Evolutionary conservation across 2,113 vertebrate genomes (phyloP).

Genomic region (human): DNA sequence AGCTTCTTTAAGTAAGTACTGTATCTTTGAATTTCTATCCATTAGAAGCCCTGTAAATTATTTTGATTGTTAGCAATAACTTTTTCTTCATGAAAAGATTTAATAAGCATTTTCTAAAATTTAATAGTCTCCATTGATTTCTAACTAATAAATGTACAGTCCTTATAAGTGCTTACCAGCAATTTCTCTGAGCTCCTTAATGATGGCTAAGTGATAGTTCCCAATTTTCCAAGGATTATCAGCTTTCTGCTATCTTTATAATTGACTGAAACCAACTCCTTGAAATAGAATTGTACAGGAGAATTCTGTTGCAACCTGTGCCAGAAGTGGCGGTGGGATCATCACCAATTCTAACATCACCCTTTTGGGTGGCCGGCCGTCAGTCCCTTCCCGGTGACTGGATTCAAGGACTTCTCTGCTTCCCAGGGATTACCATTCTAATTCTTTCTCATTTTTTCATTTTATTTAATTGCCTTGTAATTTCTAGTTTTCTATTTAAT

Average conservation of each 20-base stretch:
- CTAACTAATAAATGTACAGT: slow-evolving; percentile 41
- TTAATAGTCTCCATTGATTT: background rate
- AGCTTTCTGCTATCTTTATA: slow-evolving; percentile 49
- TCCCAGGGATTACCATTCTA: background rate
- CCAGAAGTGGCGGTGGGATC: accelerated
- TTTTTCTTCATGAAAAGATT: slow-evolving; percentile 20
- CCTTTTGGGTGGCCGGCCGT: background rate
- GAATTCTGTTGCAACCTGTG: background rate
- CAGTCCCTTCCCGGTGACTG: background rate
- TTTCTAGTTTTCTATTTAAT: background rate
- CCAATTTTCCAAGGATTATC: slow-evolving; percentile 35
- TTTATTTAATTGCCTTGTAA: background rate
- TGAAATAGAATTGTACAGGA: background rate
- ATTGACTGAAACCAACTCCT: slow-evolving; percentile 57
- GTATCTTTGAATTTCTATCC: background rate
- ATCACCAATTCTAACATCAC: background rate
- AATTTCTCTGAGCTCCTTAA: slow-evolving; percentile 32
- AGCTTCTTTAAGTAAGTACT: background rate
- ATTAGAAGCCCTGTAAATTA: background rate
- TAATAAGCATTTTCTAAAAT: slow-evolving; percentile 44
- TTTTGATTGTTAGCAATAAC: slow-evolving; percentile 16
- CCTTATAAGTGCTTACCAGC: background rate
- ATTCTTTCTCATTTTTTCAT: background rate
- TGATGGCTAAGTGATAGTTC: slow-evolving; percentile 44
- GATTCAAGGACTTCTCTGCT: background rate